Conservation (phyloP, 2,888 invertebrate species). For the Bombylius discolor region DNA sequence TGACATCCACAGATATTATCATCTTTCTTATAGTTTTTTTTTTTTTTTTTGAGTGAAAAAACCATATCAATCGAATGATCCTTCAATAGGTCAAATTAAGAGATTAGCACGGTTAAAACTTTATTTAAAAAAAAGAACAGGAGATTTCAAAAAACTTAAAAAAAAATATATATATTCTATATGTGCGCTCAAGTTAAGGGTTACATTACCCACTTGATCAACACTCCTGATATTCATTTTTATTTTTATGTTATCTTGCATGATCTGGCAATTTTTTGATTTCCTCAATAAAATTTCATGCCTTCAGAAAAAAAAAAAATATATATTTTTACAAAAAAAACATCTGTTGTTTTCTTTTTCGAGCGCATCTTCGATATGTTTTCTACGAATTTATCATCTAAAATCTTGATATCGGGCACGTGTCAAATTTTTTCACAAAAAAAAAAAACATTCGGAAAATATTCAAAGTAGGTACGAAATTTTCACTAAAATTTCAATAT, state of each 20-base stretch:
- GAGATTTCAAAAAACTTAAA: too few species aligned
- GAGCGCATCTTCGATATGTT: too few species aligned
- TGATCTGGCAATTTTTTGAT: too few species aligned
- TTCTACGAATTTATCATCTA: too few species aligned
- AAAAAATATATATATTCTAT: neutral
- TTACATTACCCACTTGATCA: neutral
- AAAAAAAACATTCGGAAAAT: too few species aligned
- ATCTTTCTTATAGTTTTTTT: neutral
- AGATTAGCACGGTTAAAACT: slow-evolving; percentile 9
- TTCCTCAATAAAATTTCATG: too few species aligned
- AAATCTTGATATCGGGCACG: neutral
- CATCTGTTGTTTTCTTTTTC: too few species aligned
- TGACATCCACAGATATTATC: slow-evolving; percentile 1
- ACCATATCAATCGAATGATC: neutral
- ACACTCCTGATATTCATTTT: neutral
- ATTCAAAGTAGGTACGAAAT: too few species aligned
- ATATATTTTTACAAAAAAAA: too few species aligned
- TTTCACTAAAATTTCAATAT: too few species aligned
- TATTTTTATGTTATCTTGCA: neutral
- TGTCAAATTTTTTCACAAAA: neutral
- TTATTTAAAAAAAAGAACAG: too few species aligned
- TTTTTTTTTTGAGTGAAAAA: neutral
- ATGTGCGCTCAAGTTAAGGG: neutral
- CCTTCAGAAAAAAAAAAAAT: too few species aligned
- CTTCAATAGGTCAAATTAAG: slow-evolving; percentile 12